A percentile compares a stretch with the other conserved stretches of the same genome.
phyloP scores from a whole-genome alignment of 2,113 vertebrate genomes.

The Myrmecophaga tridactyla region DNA sequence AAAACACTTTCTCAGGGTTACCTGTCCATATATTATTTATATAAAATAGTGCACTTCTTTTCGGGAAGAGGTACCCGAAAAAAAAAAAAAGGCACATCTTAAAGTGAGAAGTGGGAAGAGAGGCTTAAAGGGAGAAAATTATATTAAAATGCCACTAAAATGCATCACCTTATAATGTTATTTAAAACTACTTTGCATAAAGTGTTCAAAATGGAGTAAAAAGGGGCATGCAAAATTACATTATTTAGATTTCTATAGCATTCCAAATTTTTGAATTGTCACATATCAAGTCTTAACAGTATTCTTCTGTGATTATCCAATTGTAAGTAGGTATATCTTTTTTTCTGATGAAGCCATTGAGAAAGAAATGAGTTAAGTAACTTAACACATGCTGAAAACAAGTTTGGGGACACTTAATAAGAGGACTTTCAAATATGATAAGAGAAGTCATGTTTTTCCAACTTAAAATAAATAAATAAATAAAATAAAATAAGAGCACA shows the following conservation, averaged over 20 bases:
- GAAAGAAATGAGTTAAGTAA: background rate
- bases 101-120: background rate
- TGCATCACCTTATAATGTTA: background rate
- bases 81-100: background rate
- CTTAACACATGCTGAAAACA: background rate
- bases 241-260: conserved; percentile 12
- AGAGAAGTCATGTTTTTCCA: background rate
- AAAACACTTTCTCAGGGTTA: conserved; percentile 26
- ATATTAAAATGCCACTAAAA: background rate
- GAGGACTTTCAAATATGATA: conserved; percentile 26
- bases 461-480: background rate
- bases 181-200: background rate
- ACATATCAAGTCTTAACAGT: background rate
- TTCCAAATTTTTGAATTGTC: background rate
- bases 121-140: background rate
- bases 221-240: background rate
- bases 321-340: background rate
- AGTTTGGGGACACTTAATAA: background rate
- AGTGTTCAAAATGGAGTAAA: conserved; percentile 5
- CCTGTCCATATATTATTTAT: conserved; percentile 41
- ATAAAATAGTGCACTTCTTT: conserved; percentile 52
- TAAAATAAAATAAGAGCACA: background rate
- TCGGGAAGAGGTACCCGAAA: conserved; percentile 46
- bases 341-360: background rate
- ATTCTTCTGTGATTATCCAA: background rate